These are phyloP conservation scores for Pachydiplax longipennis DNA, from an alignment of 2,888 invertebrate genomes.

Conservation along the genomic window DNA sequence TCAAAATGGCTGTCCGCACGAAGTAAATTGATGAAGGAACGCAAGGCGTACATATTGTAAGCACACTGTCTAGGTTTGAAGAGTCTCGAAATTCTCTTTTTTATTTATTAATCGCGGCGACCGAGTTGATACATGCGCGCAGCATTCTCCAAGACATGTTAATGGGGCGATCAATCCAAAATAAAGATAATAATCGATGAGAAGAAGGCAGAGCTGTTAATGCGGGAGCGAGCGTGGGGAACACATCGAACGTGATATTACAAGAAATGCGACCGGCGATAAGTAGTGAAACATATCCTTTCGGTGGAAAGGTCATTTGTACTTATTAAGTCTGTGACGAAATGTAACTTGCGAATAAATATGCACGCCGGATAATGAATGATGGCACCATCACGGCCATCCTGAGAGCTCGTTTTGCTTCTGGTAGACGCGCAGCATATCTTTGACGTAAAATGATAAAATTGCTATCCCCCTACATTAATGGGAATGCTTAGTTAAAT, in stretches of 20 bases:
- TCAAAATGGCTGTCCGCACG: constrained; percentile 7
- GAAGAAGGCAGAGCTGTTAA: not conserved
- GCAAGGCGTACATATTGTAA: not conserved
- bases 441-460: not conserved
- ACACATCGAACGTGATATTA: not conserved
- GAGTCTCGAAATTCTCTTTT: not conserved
- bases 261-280: not conserved
- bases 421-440: not conserved
- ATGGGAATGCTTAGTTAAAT: not conserved
- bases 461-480: not conserved
- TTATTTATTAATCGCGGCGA: constrained; percentile 18
- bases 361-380: not conserved
- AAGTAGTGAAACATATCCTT: not conserved
- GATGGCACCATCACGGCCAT: not conserved
- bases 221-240: not conserved
- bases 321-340: not conserved
- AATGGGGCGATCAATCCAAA: constrained; percentile 37
- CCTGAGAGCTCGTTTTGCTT: not conserved
- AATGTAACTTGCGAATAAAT: not conserved
- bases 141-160: constrained; percentile 11
- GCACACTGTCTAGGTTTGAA: not conserved
- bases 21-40: constrained; percentile 17
- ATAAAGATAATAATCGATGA: constrained; percentile 18
- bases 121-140: constrained; percentile 27
- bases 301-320: not conserved